Evolutionary conservation across 2,797 vertebrate species (phyloP).

Genomic region (Buphagus erythrorhynchus): DNA sequence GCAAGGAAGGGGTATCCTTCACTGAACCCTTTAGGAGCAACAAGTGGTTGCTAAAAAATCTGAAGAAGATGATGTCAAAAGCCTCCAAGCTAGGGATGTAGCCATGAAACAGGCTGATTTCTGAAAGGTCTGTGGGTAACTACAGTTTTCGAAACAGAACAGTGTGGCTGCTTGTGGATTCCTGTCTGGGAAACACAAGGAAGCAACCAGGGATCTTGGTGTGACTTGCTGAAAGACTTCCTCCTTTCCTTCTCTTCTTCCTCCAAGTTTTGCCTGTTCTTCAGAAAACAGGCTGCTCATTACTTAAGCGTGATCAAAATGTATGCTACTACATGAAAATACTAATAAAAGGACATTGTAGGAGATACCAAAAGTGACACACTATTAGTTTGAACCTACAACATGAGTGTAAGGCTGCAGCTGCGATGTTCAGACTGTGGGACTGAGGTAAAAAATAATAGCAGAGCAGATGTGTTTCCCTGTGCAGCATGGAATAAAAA

Average conservation of each 20-base stretch:
- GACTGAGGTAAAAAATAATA: conserved; percentile 31
- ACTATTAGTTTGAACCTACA: not conserved
- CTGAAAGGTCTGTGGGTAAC: not conserved
- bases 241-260: not conserved
- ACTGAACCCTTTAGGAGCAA: not conserved
- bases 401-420: not conserved
- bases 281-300: not conserved
- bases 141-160: not conserved
- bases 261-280: not conserved
- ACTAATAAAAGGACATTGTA: not conserved
- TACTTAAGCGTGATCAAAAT: not conserved
- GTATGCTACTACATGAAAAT: not conserved
- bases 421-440: not conserved
- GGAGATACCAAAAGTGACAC: not conserved
- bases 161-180: not conserved
- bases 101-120: not conserved
- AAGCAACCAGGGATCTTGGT: not conserved
- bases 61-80: not conserved
- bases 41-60: not conserved
- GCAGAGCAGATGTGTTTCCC: conserved; percentile 34
- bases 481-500: conserved; percentile 25
- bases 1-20: not conserved
- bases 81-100: not conserved
- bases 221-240: not conserved
- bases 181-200: not conserved